Base-by-base conservation (phyloP, 2,113 vertebrate species). In the Equus quagga region DNA sequence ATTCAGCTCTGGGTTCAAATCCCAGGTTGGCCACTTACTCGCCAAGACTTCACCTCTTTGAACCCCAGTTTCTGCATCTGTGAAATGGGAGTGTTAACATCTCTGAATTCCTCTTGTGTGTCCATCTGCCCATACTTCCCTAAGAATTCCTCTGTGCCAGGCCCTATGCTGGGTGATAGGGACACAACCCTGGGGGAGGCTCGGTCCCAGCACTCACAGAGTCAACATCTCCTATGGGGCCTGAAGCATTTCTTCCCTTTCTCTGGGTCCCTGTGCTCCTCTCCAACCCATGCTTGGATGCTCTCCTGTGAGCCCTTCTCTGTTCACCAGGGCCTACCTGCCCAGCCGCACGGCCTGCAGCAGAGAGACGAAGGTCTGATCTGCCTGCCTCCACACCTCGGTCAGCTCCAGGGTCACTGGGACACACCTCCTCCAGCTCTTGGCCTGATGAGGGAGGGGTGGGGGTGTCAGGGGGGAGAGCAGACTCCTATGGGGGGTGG, bases 381-480 rank as follows among this genome's bases (percentile, higher is more conserved):
- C 99, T 0, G 99, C 99, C 98, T 99, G 99, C 62, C 99, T 99
- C 87, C 99, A 98, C 83, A 99, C 99, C 93, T 99, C 99, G 0
- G 98, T 99, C 92, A 99, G 98, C 98, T 99, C 99, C 99, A 99
- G 99, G 96, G 99, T 99, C 98, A 99, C 73, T 31, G 99, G 99
- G 93, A 99, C 99, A 96, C 99, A 99, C 79, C 99, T 99, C 85
- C 96, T 98, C 99, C 99, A 99, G 98, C 99, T 99, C 98, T 99
- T 99, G 91, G 99, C 99, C 99, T 99, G 88, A 46, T 83, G 28
- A 51, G 12, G 44, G 4, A 6, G 67, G 26, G n/a, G 7, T 21
- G 7, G 36, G 14, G 54, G 31, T 51, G 62, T 93, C 33, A 90
- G n/a, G 62, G 41, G 89, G 9, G 90, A 94, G 33, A 89, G 75